A percentile compares a stretch with the other conserved stretches of the same genome.
Evolutionary conservation across 1,140 invertebrate species (phyloP).

Genomic region (Melitaea cinxia): DNA sequence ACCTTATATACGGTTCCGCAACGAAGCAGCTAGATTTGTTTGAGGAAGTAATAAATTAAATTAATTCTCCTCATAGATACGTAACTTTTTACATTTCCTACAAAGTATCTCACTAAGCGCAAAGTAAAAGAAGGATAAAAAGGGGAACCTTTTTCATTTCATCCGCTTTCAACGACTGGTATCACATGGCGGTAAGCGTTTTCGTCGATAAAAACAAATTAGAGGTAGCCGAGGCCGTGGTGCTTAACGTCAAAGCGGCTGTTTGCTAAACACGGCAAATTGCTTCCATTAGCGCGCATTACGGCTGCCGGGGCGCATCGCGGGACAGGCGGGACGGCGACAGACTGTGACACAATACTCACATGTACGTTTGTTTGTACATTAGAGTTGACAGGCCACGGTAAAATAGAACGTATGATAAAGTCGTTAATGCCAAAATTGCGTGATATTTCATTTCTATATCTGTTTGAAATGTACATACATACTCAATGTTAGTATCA

Average conservation of each 20-base stretch:
- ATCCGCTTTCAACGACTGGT: constrained; percentile 12
- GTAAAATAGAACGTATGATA: constrained; percentile 11
- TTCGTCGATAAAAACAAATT: constrained; percentile 45
- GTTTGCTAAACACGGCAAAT: constrained; percentile 62
- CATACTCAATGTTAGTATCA: background rate
- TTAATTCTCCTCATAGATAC: background rate
- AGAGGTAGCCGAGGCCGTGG: constrained; percentile 24
- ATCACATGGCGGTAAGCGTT: constrained; percentile 37
- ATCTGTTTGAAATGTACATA: background rate
- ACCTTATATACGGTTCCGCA: too few species aligned
- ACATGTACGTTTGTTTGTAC: constrained; percentile 8
- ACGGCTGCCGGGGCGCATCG: constrained; percentile 25
- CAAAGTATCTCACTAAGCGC: background rate
- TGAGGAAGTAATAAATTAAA: too few species aligned
- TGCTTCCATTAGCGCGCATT: constrained; percentile 64
- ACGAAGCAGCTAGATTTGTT: too few species aligned
- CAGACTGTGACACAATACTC: constrained; percentile 25
- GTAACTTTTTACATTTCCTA: background rate
- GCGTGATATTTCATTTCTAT: background rate
- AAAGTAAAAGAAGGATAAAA: too few species aligned
- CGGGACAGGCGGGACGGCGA: constrained; percentile 30
- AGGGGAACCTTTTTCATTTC: background rate
- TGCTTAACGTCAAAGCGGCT: constrained; percentile 37
- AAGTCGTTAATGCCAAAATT: background rate
- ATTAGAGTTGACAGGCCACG: background rate